Conservation (phyloP, 2,888 invertebrate genomes). For the Tridacna gigas region DNA sequence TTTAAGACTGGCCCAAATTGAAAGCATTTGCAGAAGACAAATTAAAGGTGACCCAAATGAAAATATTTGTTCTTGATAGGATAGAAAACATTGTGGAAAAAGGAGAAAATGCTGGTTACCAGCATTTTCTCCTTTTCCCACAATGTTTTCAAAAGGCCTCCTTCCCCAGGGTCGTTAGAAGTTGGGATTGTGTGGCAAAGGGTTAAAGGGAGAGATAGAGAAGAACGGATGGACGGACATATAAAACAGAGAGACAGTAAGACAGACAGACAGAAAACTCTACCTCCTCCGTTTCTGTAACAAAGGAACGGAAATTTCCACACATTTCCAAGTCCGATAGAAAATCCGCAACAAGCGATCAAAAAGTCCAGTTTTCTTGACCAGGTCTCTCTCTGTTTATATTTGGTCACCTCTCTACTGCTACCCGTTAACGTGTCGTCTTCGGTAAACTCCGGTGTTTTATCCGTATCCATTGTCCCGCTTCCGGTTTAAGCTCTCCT, state of each 20-base stretch:
- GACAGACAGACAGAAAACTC: not conserved
- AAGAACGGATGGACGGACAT: not conserved
- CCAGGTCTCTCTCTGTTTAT: conserved; percentile 54
- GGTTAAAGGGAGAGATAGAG: not conserved
- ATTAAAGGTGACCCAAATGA: too few relatives aligned
- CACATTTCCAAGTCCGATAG: conserved; percentile 71
- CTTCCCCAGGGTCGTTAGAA: too few relatives aligned
- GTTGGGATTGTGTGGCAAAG: not conserved
- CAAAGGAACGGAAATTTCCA: conserved; percentile 74
- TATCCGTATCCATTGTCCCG: not conserved
- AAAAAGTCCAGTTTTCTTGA: conserved; percentile 66
- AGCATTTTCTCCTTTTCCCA: too few relatives aligned
- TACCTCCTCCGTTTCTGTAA: conserved; percentile 74
- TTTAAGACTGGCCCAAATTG: too few relatives aligned
- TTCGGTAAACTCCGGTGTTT: not conserved
- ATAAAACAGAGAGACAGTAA: not conserved
- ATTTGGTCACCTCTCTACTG: conserved; percentile 28
- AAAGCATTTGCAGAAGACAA: too few relatives aligned
- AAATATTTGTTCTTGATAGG: too few relatives aligned
- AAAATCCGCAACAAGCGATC: conserved; percentile 68
- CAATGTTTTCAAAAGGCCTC: too few relatives aligned
- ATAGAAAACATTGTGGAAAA: too few relatives aligned
- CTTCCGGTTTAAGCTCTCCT: too few relatives aligned
- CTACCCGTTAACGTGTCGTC: conserved; percentile 7
- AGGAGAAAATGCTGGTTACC: too few relatives aligned